Conservation (phyloP, 2,888 invertebrate species). For the Lepidochitona cinerea region DNA sequence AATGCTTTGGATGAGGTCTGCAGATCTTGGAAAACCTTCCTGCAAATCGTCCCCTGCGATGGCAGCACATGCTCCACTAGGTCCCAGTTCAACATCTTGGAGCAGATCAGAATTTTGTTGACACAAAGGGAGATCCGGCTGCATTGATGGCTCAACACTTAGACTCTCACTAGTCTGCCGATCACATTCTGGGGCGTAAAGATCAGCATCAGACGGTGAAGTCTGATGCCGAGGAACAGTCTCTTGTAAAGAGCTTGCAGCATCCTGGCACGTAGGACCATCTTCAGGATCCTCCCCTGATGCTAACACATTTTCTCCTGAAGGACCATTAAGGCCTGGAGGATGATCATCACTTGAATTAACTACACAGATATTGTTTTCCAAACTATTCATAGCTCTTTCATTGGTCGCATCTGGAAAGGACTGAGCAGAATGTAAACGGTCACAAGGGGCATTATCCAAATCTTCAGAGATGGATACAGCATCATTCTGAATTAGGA, state of each 20-base stretch:
- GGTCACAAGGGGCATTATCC: background rate
- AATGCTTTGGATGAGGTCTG: background rate
- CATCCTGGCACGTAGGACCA: background rate
- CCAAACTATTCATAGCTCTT: background rate
- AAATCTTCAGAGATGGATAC: background rate
- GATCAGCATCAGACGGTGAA: background rate
- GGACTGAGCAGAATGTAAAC: background rate
- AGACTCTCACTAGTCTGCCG: background rate
- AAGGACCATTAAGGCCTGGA: background rate
- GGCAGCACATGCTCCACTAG: background rate
- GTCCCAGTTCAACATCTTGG: background rate
- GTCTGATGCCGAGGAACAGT: background rate
- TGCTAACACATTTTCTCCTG: background rate
- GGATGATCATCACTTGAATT: too few relatives aligned
- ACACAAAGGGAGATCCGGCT: background rate
- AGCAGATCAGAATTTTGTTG: background rate
- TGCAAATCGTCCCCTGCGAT: background rate
- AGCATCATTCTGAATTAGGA: too few relatives aligned
- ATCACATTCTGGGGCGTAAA: conserved; percentile 1
- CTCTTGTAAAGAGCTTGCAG: background rate
- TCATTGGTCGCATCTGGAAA: background rate
- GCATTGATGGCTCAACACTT: background rate
- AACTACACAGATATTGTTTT: too few relatives aligned
- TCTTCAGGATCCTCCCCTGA: background rate
- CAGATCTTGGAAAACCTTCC: background rate